These are phyloP conservation scores for Saxidomus purpurata DNA, from an alignment of 1,140 invertebrate genomes.

Conservation along the genomic window DNA sequence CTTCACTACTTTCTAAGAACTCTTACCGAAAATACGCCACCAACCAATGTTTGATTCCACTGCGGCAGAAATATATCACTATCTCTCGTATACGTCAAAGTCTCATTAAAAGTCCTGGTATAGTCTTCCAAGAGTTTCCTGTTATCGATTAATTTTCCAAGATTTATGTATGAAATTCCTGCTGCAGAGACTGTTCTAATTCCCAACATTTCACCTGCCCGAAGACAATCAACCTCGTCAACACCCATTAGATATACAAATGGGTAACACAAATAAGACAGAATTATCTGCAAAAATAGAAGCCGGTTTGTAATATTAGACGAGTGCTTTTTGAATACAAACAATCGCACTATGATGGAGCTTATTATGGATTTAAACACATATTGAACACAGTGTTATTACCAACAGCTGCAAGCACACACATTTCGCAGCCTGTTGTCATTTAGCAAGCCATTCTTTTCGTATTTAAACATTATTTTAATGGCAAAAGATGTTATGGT, in stretches of 20 bases:
- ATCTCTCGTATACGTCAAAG: background rate
- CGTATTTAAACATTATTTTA: too few relatives aligned
- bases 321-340: too few relatives aligned
- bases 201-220: slow-evolving; percentile 76
- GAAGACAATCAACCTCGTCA: slow-evolving; percentile 70
- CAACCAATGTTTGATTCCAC: slow-evolving; percentile 25
- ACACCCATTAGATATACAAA: slow-evolving; percentile 79
- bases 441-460: too few relatives aligned
- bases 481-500: too few relatives aligned
- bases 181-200: slow-evolving; percentile 80
- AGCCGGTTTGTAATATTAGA: too few relatives aligned
- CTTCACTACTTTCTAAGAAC: too few relatives aligned
- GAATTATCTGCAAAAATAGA: slow-evolving; percentile 66
- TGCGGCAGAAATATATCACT: slow-evolving; percentile 50
- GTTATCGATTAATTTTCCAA: slow-evolving; percentile 68
- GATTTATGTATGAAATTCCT: slow-evolving; percentile 76
- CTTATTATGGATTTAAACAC: too few relatives aligned
- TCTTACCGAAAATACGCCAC: slow-evolving; percentile 58
- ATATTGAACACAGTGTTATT: too few relatives aligned
- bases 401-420: too few relatives aligned
- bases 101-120: slow-evolving; percentile 36
- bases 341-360: too few relatives aligned
- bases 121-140: slow-evolving; percentile 53
- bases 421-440: too few relatives aligned
- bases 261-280: slow-evolving; percentile 78